These are phyloP conservation scores for Nemapogon koenigi DNA, from an alignment of 2,888 invertebrate genomes.

Conservation along the genomic window DNA sequence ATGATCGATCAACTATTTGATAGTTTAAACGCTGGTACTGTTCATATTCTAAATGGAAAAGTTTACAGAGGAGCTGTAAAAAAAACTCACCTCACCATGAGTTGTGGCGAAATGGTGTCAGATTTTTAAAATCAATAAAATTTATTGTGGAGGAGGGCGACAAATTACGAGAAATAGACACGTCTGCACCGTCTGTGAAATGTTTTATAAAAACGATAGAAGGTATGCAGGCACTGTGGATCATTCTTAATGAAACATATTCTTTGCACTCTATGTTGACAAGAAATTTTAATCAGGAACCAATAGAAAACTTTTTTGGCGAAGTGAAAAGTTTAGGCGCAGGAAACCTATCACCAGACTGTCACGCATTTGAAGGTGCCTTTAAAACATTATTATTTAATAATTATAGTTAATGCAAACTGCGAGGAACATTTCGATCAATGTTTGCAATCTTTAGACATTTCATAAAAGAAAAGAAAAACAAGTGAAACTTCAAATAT, in stretches of 20 bases:
- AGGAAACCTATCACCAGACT: too few species aligned
- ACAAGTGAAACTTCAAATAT: too few species aligned
- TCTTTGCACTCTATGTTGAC: slow-evolving; percentile 13
- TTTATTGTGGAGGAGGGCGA: not conserved
- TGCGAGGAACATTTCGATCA: too few species aligned
- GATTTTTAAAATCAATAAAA: not conserved
- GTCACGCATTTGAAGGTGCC: too few species aligned
- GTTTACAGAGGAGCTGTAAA: not conserved
- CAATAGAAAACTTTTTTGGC: slow-evolving; percentile 16
- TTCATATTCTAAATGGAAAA: not conserved
- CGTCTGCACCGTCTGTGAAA: not conserved
- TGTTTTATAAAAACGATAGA: not conserved
- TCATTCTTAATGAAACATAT: not conserved
- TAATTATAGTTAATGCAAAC: too few species aligned
- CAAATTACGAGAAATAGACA: not conserved
- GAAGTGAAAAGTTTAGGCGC: too few species aligned
- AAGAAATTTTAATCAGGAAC: slow-evolving; percentile 15
- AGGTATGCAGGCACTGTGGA: not conserved
- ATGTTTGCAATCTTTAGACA: too few species aligned
- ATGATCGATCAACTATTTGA: not conserved
- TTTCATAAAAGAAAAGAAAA: too few species aligned
- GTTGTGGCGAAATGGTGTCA: not conserved
- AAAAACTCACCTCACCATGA: not conserved
- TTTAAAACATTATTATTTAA: too few species aligned
- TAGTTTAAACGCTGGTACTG: not conserved